phyloP scores from a whole-genome alignment of 1,140 invertebrate species.

The Periplaneta americana region DNA sequence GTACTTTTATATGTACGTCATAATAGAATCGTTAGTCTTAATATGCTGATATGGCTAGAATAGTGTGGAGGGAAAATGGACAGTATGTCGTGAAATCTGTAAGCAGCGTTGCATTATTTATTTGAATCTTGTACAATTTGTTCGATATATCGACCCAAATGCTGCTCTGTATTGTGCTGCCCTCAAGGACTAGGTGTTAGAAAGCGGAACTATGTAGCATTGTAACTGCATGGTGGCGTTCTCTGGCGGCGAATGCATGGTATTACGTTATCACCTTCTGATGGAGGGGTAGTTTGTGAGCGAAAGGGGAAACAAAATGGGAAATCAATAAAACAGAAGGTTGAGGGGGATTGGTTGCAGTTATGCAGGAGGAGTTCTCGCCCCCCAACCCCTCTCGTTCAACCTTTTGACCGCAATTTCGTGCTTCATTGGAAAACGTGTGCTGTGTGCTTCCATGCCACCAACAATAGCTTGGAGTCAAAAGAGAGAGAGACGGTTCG shows the following conservation, averaged over 20 bases:
- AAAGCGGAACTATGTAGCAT: not conserved
- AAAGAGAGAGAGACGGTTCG: not conserved
- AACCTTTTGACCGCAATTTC: not conserved
- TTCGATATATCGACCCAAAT: not conserved
- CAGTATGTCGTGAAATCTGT: too few relatives aligned
- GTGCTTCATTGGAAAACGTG: not conserved
- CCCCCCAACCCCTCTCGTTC: not conserved
- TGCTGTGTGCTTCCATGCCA: not conserved
- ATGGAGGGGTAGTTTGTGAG: not conserved
- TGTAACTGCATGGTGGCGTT: not conserved
- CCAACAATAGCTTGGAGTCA: not conserved
- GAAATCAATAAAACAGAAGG: not conserved
- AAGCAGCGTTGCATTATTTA: not conserved
- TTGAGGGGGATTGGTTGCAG: not conserved
- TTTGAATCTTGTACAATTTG: not conserved
- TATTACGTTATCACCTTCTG: not conserved
- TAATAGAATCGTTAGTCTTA: too few relatives aligned
- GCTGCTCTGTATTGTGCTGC: not conserved
- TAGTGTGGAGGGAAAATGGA: too few relatives aligned
- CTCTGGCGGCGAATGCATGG: not conserved
- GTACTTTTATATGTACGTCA: too few relatives aligned
- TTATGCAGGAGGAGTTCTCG: not conserved
- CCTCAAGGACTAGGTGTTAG: not conserved
- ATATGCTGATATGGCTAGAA: too few relatives aligned
- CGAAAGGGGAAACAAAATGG: not conserved